A percentile compares a stretch with the other conserved stretches of the same genome.
phyloP scores from a whole-genome alignment of 1,140 invertebrate species.

The Listronotus oregonensis region DNA sequence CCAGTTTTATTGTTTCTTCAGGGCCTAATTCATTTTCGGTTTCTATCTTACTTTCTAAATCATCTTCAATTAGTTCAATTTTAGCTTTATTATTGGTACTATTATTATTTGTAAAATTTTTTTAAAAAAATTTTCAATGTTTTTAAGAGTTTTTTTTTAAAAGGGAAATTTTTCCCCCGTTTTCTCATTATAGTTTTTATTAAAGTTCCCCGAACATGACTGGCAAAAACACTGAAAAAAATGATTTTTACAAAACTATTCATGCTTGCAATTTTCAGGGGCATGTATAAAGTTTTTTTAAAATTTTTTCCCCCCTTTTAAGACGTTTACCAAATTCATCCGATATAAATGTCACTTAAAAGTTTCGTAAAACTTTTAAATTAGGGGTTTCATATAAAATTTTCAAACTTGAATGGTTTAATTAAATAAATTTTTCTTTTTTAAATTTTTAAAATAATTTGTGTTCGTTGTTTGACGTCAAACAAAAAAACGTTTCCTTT shows the following conservation, averaged over 20 bases:
- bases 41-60: background rate
- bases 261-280: background rate
- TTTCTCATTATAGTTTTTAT: background rate
- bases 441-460: too few species aligned
- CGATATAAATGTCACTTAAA: constrained; percentile 11
- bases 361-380: constrained; percentile 9
- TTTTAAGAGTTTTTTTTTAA: constrained; percentile 1
- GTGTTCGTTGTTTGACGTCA: too few species aligned
- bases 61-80: constrained; percentile 1
- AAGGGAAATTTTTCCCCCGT: background rate
- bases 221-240: constrained; percentile 1
- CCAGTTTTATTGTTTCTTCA: background rate
- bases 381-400: constrained; percentile 14
- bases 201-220: constrained; percentile 4
- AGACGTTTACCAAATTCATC: constrained; percentile 8
- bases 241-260: background rate
- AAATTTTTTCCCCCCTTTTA: background rate
- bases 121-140: background rate
- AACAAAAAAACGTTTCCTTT: too few species aligned
- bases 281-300: constrained; percentile 19
- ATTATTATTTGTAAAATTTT: background rate
- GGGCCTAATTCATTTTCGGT: background rate
- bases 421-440: too few species aligned
- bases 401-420: too few species aligned
- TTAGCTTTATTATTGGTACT: background rate